Evolutionary conservation across 2,888 invertebrate species (phyloP), one percentile per base, ranked within the genome.

Genomic region (Diachrysia chrysitis): DNA sequence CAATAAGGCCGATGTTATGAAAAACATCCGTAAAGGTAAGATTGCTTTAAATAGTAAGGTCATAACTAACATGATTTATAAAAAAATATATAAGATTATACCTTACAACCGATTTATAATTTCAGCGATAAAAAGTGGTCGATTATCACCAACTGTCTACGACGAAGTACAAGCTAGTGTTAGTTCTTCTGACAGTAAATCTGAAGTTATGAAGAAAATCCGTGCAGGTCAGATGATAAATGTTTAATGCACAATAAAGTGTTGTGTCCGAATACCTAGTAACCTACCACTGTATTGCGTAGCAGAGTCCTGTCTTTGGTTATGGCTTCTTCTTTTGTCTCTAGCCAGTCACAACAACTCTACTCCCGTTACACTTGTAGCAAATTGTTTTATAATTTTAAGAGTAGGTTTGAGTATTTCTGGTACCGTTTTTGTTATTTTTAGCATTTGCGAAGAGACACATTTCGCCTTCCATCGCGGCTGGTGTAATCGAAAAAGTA

Each of bases 1-100:
- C 2, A 55, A 9, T 32, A 61, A 46, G 0, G 55, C 69, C 10
- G 63, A 61, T 37, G 0, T 78, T 14, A 6, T 74, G 1, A 56
- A 19, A 19, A 53, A 58, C 16, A 69, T 74, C 7, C 37, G 60
- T 2, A 79, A 61, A 74, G 58, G 74, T 78, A 37, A 9, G 65
- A 10, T n/a, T n/a, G 57, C 12, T 5, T 23, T 21, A 6, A 14
- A 7, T 21, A 19, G 9, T 1, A 32, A 10, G 7, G 10, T 32
- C 0, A 32, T 32, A 32, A 10, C 32, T 29, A 10, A 10, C 10
- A 32, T 10, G 4, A 29, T 7, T 32, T 32, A 10, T 10, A 32
- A 32, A 10, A 2, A 42, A 42, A 42, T 5, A 37, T 12, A 35
- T 9, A 35, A 37, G 10, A 10, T 42, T 25, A 5, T n/a, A n/a